These are phyloP conservation scores for Parotia lawesii DNA, from an alignment of 2,113 vertebrate genomes.

Conservation along the genomic window DNA sequence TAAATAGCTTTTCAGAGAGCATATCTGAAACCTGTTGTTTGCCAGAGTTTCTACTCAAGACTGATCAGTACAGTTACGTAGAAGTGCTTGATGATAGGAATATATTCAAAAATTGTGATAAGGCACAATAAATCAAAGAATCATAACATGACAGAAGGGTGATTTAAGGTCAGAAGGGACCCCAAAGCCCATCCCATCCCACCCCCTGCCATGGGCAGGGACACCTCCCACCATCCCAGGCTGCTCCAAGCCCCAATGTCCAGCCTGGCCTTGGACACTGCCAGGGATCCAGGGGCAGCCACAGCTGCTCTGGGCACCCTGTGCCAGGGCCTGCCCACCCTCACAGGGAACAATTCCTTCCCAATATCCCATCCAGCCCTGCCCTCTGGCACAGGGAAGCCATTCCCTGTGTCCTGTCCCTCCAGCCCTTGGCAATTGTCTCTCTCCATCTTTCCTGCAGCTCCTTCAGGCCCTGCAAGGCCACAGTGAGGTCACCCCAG, in stretches of 20 bases:
- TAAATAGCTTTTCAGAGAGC: neutral
- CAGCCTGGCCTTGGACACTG: neutral
- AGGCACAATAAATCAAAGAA: neutral
- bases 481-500: accelerated
- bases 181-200: accelerated
- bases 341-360: neutral
- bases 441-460: neutral
- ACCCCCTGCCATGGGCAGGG: neutral
- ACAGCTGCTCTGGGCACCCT: neutral
- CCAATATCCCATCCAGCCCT: neutral
- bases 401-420: neutral
- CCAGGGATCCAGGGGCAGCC: neutral
- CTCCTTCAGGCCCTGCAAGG: neutral
- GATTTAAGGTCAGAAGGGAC: neutral
- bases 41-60: neutral
- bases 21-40: neutral
- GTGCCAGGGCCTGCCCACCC: neutral
- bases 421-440: neutral
- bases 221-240: neutral
- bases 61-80: neutral
- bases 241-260: neutral
- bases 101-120: neutral
- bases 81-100: neutral
- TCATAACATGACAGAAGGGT: no score
- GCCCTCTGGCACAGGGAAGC: neutral